Evolutionary conservation across 2,797 vertebrate species (phyloP).

Genomic region (Podarcis lilfordi): DNA sequence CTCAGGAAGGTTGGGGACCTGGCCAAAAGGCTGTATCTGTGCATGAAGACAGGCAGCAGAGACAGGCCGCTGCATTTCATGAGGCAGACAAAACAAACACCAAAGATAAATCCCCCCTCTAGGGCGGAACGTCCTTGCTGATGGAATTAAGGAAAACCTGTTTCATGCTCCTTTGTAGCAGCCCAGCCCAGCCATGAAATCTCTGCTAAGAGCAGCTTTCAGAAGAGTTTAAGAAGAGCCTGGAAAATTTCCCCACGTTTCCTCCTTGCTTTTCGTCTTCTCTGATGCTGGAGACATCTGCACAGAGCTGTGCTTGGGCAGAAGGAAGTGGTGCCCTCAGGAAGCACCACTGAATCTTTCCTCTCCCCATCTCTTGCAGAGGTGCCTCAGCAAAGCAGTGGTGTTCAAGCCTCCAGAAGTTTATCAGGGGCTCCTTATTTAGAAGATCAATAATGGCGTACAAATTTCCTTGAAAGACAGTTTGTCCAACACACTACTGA

Average conservation of each 20-base stretch:
- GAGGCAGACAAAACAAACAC: neutral
- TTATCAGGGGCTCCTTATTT: neutral
- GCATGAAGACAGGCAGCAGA: neutral
- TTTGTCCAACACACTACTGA: neutral
- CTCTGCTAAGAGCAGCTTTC: slow-evolving; percentile 5
- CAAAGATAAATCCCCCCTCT: neutral
- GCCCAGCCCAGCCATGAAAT: neutral
- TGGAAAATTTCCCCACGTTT: neutral
- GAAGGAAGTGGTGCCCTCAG: neutral
- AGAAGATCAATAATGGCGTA: neutral
- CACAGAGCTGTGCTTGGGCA: neutral
- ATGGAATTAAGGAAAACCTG: slow-evolving; percentile 29
- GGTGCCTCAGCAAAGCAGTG: too few relatives aligned
- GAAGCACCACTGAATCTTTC: neutral
- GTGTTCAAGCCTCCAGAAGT: too few relatives aligned
- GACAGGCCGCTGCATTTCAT: neutral
- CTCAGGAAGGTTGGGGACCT: neutral
- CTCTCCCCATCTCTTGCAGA: neutral
- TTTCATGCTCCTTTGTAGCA: neutral
- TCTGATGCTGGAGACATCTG: neutral
- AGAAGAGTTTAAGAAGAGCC: neutral
- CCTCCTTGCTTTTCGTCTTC: slow-evolving; percentile 2
- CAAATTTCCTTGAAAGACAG: neutral
- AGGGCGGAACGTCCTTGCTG: slow-evolving; percentile 6
- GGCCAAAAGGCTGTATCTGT: neutral